Percentiles rank a stretch among this genome's conserved stretches.
These are phyloP conservation scores for Dinocampus coccinellae DNA, from an alignment of 2,888 invertebrate genomes.

Conservation along the genomic window DNA sequence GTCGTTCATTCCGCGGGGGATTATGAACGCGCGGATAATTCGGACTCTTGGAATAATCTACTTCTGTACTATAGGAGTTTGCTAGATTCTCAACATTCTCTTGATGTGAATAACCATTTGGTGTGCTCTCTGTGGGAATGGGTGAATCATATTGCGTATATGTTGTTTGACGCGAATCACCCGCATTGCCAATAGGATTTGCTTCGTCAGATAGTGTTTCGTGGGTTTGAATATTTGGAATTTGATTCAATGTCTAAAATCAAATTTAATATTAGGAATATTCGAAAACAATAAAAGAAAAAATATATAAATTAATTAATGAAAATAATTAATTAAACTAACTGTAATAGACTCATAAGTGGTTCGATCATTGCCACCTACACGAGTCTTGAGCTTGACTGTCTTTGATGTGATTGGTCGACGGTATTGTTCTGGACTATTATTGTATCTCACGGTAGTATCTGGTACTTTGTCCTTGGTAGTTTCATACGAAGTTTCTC, in stretches of 20 bases:
- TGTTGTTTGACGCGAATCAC: constrained; percentile 24
- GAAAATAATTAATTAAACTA: constrained; percentile 8
- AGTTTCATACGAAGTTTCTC: constrained; percentile 59
- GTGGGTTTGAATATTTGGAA: constrained; percentile 49
- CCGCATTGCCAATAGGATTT: constrained; percentile 24
- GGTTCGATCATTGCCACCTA: constrained; percentile 38
- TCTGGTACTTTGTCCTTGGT: constrained; percentile 55
- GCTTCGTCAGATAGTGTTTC: constrained; percentile 45
- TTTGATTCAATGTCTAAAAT: constrained; percentile 43
- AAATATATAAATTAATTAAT: too few species aligned
- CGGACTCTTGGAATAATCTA: constrained; percentile 48
- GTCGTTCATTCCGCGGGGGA: constrained; percentile 20
- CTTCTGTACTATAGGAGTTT: constrained; percentile 18
- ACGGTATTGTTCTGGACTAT: constrained; percentile 34
- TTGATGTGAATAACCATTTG: constrained; percentile 47
- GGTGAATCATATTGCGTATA: constrained; percentile 49
- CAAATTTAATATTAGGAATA: neutral
- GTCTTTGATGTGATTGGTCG: constrained; percentile 44
- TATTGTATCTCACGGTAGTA: constrained; percentile 53
- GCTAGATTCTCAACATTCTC: constrained; percentile 18
- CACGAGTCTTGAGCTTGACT: constrained; percentile 49
- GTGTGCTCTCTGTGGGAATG: constrained; percentile 42
- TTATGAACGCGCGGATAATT: constrained; percentile 45
- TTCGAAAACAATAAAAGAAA: too few species aligned
- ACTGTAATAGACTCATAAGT: constrained; percentile 30